Conservation (phyloP, 1,140 invertebrate genomes). For the Caenorhabditis briggsae region DNA sequence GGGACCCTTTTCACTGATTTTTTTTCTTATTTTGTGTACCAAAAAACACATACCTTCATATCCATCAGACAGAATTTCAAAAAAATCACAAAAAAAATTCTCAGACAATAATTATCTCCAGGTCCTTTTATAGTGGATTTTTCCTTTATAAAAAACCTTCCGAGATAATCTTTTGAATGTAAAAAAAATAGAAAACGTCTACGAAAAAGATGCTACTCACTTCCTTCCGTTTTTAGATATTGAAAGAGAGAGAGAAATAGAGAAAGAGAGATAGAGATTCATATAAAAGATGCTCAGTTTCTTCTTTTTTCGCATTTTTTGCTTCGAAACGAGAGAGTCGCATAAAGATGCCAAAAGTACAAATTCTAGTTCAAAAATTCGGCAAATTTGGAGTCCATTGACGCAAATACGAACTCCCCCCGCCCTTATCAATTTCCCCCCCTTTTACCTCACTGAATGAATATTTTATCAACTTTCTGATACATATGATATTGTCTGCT, state of each 20-base stretch:
- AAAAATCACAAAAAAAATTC: too few species aligned
- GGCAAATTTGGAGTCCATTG: background rate
- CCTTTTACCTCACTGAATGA: slow-evolving; percentile 16
- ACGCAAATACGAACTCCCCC: background rate
- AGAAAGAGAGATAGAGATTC: background rate
- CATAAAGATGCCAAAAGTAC: too few species aligned
- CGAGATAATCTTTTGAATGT: background rate
- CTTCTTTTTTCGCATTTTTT: background rate
- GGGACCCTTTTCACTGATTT: too few species aligned
- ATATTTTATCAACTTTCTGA: background rate
- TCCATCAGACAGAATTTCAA: too few species aligned
- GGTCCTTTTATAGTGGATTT: background rate
- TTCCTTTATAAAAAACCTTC: background rate
- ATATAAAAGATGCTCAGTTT: background rate
- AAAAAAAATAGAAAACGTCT: background rate
- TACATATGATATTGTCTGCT: slow-evolving; percentile 18
- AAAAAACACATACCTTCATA: too few species aligned
- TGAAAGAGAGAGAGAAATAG: background rate
- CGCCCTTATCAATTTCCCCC: background rate
- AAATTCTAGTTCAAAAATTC: too few species aligned
- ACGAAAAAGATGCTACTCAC: slow-evolving; percentile 8
- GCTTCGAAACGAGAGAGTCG: background rate
- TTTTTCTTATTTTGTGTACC: too few species aligned
- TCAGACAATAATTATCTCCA: background rate
- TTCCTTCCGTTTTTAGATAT: slow-evolving; percentile 2